Percentiles rank a stretch among this genome's conserved stretches.
These are phyloP conservation scores for Siphonodentalium dalli DNA, from an alignment of 2,888 invertebrate species.

Conservation along the genomic window DNA sequence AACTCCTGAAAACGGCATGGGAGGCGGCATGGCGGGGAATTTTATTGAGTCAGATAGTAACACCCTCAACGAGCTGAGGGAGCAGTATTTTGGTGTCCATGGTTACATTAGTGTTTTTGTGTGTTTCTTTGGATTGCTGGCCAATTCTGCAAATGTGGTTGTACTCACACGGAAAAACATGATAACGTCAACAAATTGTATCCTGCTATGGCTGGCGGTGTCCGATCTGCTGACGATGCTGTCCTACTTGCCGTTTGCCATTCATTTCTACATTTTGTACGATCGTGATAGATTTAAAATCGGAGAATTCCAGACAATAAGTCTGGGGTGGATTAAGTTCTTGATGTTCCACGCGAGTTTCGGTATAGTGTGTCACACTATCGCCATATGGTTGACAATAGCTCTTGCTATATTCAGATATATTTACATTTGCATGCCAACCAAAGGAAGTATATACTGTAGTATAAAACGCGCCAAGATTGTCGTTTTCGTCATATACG, in stretches of 20 bases:
- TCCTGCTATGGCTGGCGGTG: constrained; percentile 81
- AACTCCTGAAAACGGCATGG: too few species aligned
- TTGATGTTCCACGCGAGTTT: constrained; percentile 83
- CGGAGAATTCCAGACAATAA: constrained; percentile 45
- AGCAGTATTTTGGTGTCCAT: constrained; percentile 70
- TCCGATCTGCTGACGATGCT: constrained; percentile 90
- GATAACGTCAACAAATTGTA: constrained; percentile 89
- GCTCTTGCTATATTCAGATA: constrained; percentile 92
- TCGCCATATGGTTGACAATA: constrained; percentile 91
- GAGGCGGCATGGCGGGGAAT: too few species aligned
- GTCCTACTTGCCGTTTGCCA: constrained; percentile 89
- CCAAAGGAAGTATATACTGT: constrained; percentile 82
- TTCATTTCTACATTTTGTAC: constrained; percentile 70
- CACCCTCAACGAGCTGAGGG: constrained; percentile 41
- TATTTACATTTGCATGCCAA: constrained; percentile 76
- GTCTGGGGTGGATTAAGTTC: constrained; percentile 65
- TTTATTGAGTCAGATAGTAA: too few species aligned
- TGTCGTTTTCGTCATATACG: constrained; percentile 84
- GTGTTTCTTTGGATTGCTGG: constrained; percentile 88
- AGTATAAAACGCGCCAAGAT: constrained; percentile 79
- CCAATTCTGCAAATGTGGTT: constrained; percentile 88
- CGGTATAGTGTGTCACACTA: constrained; percentile 85
- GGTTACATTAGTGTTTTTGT: constrained; percentile 86
- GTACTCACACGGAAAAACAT: constrained; percentile 90
- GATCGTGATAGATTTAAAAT: constrained; percentile 41